Percentiles rank a stretch among this genome's conserved stretches.
phyloP scores from a whole-genome alignment of 2,888 invertebrate species.

The Drosophila aldrichi region DNA sequence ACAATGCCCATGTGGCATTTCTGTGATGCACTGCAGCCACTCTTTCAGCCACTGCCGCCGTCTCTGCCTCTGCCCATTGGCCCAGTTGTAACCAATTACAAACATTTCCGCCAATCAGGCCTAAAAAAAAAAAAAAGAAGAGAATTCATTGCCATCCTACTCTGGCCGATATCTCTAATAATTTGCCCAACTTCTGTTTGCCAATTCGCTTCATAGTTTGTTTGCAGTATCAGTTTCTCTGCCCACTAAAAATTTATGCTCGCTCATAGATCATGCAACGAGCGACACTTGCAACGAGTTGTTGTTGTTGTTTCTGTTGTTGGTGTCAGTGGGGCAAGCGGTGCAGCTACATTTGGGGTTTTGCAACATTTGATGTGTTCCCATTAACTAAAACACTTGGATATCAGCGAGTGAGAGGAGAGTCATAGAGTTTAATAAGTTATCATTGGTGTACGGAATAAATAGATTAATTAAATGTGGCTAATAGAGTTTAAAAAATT shows the following conservation, averaged over 20 bases:
- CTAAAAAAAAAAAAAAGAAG: slow-evolving; percentile 17
- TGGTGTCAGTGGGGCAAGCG: slow-evolving; percentile 32
- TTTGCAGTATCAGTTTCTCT: slow-evolving; percentile 21
- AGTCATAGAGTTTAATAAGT: neutral
- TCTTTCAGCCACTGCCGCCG: neutral
- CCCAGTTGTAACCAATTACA: slow-evolving; percentile 70
- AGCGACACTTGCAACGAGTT: slow-evolving; percentile 55
- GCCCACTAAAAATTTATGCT: slow-evolving; percentile 67
- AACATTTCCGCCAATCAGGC: slow-evolving; percentile 73
- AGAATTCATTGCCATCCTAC: neutral
- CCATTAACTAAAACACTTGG: neutral
- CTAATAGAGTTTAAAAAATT: no score
- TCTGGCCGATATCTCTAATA: slow-evolving; percentile 48
- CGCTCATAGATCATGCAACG: slow-evolving; percentile 66
- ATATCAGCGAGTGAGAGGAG: neutral
- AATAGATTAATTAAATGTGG: neutral
- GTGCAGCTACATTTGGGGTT: slow-evolving; percentile 7
- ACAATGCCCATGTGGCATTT: slow-evolving; percentile 68
- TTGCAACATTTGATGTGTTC: slow-evolving; percentile 24
- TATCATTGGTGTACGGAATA: neutral
- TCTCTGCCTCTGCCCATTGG: neutral
- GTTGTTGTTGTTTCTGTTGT: slow-evolving; percentile 34
- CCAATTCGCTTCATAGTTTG: slow-evolving; percentile 57
- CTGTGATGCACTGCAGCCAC: slow-evolving; percentile 19
- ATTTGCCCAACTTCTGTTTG: slow-evolving; percentile 59